Conservation (phyloP, 1,140 invertebrate genomes). For the Macrostomum lignano region DNA sequence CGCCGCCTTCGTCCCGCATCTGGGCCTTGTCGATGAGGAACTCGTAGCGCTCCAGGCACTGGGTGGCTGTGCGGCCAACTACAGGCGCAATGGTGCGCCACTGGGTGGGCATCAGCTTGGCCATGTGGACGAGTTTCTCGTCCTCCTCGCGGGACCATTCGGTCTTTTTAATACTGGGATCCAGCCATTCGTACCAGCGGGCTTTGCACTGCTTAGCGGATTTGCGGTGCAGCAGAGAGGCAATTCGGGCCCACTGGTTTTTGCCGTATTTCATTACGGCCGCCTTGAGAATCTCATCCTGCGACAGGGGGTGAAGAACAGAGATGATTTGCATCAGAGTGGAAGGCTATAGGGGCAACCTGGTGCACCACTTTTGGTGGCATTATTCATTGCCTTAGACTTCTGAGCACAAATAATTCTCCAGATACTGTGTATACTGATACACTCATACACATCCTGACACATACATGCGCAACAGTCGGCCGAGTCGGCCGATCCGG, state of each 20-base stretch:
- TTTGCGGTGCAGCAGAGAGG: constrained; percentile 82
- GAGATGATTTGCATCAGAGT: too few species aligned
- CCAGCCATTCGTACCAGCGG: constrained; percentile 95
- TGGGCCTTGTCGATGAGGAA: constrained; percentile 57
- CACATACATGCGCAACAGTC: too few species aligned
- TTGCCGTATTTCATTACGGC: constrained; percentile 99
- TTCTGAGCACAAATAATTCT: too few species aligned
- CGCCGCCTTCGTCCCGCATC: constrained; percentile 49
- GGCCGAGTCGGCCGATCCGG: too few species aligned
- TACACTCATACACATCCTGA: too few species aligned
- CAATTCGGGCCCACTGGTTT: constrained; percentile 98
- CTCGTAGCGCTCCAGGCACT: constrained; percentile 56
- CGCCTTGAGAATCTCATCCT: constrained; percentile 99
- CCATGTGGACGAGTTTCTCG: constrained; percentile 82
- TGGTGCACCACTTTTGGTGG: too few species aligned
- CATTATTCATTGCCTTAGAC: too few species aligned
- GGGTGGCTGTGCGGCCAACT: constrained; percentile 83
- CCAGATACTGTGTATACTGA: too few species aligned
- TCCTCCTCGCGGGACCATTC: constrained; percentile 99
- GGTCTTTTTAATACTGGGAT: constrained; percentile 98
- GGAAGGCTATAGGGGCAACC: too few species aligned
- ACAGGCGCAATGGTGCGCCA: constrained; percentile 98
- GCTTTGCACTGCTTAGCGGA: constrained; percentile 99
- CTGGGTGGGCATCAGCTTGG: constrained; percentile 96
- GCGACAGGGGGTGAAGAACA: too few species aligned